These are phyloP conservation scores for Sciurus niger DNA, from an alignment of 2,113 vertebrate genomes.

Conservation along the genomic window DNA sequence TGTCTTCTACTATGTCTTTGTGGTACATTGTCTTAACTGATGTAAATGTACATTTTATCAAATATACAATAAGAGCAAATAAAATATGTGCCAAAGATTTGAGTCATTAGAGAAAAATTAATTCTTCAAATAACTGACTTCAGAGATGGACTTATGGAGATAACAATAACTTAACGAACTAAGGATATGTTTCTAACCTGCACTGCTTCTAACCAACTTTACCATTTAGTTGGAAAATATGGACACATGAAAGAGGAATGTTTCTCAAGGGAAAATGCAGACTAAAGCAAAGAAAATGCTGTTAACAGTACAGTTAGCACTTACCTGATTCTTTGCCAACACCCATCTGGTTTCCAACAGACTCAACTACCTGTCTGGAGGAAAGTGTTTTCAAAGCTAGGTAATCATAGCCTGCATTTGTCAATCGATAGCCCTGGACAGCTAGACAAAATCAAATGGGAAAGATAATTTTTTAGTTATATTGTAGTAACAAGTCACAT, in stretches of 20 bases:
- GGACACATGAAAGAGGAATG: constrained; percentile 32
- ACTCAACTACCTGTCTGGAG: constrained; percentile 93
- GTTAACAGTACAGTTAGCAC: neutral
- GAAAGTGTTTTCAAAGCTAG: constrained; percentile 96
- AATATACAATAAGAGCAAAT: constrained; percentile 50
- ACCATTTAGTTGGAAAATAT: constrained; percentile 23
- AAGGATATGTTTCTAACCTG: constrained; percentile 24
- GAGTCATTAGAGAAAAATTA: constrained; percentile 20
- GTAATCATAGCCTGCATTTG: constrained; percentile 97
- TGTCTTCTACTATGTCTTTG: neutral
- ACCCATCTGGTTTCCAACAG: constrained; percentile 98
- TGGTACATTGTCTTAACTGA: constrained; percentile 29
- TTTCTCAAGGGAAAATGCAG: constrained; percentile 54
- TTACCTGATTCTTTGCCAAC: constrained; percentile 99
- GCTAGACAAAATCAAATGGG: constrained; percentile 86
- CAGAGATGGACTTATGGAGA: neutral
- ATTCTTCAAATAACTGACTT: constrained; percentile 30
- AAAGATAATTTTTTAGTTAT: constrained; percentile 37
- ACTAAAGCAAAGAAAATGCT: constrained; percentile 30
- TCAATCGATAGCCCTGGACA: constrained; percentile 97
- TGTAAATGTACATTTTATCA: constrained; percentile 38
- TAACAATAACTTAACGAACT: constrained; percentile 4
- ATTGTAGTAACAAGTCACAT: neutral
- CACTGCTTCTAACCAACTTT: neutral
- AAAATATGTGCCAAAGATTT: constrained; percentile 43